Evolutionary conservation across 2,797 vertebrate species (phyloP).

Genomic region (Sebastes trivittatus): DNA sequence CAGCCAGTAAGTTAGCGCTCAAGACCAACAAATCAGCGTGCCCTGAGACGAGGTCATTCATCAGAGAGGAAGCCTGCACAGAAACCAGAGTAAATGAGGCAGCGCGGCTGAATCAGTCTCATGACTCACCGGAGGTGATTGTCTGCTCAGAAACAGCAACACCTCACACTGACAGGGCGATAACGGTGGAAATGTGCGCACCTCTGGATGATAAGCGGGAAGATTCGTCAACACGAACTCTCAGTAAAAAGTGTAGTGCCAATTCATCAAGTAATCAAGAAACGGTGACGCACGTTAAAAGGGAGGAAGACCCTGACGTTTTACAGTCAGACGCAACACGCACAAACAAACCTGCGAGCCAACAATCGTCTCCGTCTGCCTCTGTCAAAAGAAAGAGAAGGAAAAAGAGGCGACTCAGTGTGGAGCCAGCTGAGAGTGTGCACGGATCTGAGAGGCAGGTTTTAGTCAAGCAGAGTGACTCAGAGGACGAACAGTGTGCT

Average conservation of each 20-base stretch:
- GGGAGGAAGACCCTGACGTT: conserved; percentile 16
- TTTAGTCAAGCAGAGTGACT: conserved; percentile 56
- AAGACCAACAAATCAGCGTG: conserved; percentile 35
- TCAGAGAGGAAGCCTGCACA: conserved; percentile 46
- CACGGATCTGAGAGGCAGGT: conserved; percentile 43
- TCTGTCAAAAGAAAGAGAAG: conserved; percentile 76
- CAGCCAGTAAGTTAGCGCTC: conserved; percentile 33
- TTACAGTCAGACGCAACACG: conserved; percentile 6
- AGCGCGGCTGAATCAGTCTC: conserved; percentile 14
- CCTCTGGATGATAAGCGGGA: conserved; percentile 11
- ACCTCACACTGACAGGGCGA: conserved; percentile 5
- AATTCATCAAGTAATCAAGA: neutral
- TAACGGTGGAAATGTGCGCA: conserved; percentile 1
- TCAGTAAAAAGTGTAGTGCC: conserved; percentile 13
- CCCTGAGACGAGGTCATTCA: conserved; percentile 49
- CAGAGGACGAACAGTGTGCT: conserved; percentile 63
- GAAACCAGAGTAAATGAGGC: conserved; percentile 37
- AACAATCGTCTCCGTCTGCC: conserved; percentile 46
- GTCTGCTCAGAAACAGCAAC: conserved; percentile 21
- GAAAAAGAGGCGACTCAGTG: conserved; percentile 75
- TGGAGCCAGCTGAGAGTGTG: conserved; percentile 53
- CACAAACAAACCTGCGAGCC: conserved; percentile 20
- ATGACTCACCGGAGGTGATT: conserved; percentile 2
- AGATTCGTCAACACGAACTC: neutral
- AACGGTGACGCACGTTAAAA: neutral